phyloP scores from a whole-genome alignment of 2,113 vertebrate genomes.

The Anthoscopus minutus region DNA sequence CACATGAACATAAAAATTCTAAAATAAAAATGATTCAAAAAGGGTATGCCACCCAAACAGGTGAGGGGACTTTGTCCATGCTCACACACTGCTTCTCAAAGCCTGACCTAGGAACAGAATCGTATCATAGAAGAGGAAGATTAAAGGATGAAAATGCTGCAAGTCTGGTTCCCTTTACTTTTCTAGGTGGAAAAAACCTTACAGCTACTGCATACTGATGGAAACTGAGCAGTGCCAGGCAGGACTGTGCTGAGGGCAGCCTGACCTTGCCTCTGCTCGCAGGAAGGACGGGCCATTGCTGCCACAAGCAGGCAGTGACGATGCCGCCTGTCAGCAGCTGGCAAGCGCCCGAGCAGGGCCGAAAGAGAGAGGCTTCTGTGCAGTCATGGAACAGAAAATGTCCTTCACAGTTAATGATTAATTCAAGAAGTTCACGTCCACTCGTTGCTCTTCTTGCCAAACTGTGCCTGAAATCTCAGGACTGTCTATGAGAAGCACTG shows the following conservation, averaged over 20 bases:
- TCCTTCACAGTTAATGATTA: not conserved
- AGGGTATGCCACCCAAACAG: not conserved
- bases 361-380: not conserved
- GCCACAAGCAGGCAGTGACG: not conserved
- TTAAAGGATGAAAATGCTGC: not conserved
- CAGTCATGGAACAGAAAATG: not conserved
- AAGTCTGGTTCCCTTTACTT: not conserved
- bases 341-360: not conserved
- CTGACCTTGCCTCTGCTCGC: not conserved
- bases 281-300: not conserved
- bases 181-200: not conserved
- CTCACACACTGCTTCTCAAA: not conserved
- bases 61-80: not conserved
- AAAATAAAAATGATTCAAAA: not conserved
- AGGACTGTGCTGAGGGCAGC: not conserved
- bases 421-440: not conserved
- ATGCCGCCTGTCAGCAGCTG: not conserved
- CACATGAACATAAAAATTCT: slow-evolving; percentile 1
- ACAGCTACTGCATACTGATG: not conserved
- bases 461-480: not conserved
- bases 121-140: not conserved
- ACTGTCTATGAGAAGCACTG: not conserved
- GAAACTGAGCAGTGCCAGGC: not conserved
- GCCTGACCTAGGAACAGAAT: not conserved
- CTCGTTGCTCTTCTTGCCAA: not conserved